phyloP scores from a whole-genome alignment of 2,797 vertebrate genomes.

The Acipenser oxyrinchus region DNA sequence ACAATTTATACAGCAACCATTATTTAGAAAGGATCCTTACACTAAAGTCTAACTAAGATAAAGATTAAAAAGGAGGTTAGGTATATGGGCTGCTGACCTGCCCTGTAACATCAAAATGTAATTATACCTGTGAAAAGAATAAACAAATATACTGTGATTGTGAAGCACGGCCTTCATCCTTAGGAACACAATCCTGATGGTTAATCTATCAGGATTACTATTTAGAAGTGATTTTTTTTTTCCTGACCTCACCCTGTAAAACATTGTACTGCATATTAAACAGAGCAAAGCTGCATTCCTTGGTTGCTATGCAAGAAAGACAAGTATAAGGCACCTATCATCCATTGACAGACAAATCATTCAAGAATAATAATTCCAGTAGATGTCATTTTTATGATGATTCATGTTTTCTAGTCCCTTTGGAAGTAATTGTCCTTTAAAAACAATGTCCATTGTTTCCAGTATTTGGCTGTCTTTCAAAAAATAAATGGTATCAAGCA shows the following conservation, averaged over 20 bases:
- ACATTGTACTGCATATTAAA: background rate
- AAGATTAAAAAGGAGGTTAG: too few species aligned
- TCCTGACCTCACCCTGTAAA: conserved; percentile 3
- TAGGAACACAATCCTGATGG: background rate
- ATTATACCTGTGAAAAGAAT: too few species aligned
- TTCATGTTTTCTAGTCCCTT: background rate
- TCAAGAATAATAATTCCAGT: background rate
- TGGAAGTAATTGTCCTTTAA: background rate
- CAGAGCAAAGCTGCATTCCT: background rate
- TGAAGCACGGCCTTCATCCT: too few species aligned
- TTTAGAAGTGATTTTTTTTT: conserved; percentile 15
- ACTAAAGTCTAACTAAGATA: too few species aligned
- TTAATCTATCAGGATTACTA: conserved; percentile 4
- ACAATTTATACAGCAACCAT: too few species aligned
- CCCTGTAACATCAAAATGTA: too few species aligned
- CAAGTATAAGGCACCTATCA: background rate
- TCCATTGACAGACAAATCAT: conserved; percentile 1
- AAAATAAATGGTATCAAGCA: background rate
- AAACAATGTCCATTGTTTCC: background rate
- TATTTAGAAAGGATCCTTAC: too few species aligned
- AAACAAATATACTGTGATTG: too few species aligned
- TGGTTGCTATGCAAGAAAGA: background rate
- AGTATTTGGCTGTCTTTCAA: background rate
- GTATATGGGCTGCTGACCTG: too few species aligned
- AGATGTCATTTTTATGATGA: background rate